Conservation (phyloP, 2,113 vertebrate genomes). For the Cathartes aura region DNA sequence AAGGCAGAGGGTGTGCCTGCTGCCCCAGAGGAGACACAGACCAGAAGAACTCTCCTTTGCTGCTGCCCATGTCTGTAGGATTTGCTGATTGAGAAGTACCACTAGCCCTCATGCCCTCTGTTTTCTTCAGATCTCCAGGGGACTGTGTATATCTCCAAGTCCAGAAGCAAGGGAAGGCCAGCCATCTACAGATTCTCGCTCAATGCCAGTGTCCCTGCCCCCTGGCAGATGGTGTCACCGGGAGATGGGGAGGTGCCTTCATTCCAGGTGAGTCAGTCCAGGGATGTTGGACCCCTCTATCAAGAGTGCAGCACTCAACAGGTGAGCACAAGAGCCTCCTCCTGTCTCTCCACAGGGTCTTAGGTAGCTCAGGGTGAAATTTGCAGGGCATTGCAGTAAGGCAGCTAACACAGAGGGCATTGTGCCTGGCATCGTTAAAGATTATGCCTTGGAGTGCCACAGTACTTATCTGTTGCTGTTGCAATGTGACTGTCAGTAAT, state of each 20-base stretch:
- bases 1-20: neutral
- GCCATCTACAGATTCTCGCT: constrained; percentile 91
- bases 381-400: neutral
- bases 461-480: neutral
- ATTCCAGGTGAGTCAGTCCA: constrained; percentile 86
- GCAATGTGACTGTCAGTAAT: neutral
- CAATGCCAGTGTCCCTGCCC: constrained; percentile 83
- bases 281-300: constrained; percentile 9
- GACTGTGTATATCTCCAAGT: constrained; percentile 90
- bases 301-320: constrained; percentile 26
- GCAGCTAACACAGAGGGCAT: neutral
- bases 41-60: neutral
- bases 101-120: neutral
- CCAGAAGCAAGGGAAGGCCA: constrained; percentile 78
- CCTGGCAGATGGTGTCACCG: constrained; percentile 84
- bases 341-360: neutral
- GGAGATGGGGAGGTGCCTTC: constrained; percentile 88
- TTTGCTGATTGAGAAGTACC: neutral
- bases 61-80: neutral
- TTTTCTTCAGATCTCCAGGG: constrained; percentile 79
- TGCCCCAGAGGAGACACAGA: neutral
- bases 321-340: constrained; percentile 36
- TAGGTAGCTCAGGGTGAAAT: neutral
- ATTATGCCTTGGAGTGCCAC: neutral
- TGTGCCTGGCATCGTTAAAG: neutral